Conservation (phyloP, 2,113 vertebrate species). For the human (Homo sapiens) region DNA sequence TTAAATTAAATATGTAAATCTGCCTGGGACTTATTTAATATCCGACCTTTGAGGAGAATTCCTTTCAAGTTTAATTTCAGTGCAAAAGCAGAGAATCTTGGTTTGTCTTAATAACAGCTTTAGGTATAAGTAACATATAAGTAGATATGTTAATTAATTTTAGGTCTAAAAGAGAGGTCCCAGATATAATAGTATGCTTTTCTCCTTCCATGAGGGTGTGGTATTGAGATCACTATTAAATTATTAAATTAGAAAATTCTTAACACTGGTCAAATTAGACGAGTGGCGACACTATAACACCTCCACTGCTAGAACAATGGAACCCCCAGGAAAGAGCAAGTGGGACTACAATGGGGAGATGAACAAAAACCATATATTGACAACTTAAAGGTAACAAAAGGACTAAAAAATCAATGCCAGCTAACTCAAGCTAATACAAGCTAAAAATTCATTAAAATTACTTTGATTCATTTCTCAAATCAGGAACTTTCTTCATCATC, state of each 20-base stretch:
- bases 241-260: conserved; percentile 27
- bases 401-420: neutral
- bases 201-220: neutral
- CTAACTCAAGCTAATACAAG: neutral
- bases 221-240: neutral
- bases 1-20: conserved; percentile 41
- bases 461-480: conserved; percentile 33
- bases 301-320: neutral
- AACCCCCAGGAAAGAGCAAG: neutral
- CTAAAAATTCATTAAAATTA: neutral
- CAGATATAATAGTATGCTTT: neutral
- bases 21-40: conserved; percentile 12
- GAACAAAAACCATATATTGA: neutral
- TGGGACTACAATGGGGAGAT: neutral
- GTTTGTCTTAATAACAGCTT: neutral
- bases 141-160: neutral
- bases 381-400: neutral
- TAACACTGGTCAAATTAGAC: neutral
- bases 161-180: neutral
- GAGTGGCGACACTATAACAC: neutral
- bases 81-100: neutral
- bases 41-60: neutral
- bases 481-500: neutral
- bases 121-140: neutral
- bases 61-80: conserved; percentile 51